phyloP scores from a whole-genome alignment of 2,113 vertebrate species.

The Colossoma macropomum region DNA sequence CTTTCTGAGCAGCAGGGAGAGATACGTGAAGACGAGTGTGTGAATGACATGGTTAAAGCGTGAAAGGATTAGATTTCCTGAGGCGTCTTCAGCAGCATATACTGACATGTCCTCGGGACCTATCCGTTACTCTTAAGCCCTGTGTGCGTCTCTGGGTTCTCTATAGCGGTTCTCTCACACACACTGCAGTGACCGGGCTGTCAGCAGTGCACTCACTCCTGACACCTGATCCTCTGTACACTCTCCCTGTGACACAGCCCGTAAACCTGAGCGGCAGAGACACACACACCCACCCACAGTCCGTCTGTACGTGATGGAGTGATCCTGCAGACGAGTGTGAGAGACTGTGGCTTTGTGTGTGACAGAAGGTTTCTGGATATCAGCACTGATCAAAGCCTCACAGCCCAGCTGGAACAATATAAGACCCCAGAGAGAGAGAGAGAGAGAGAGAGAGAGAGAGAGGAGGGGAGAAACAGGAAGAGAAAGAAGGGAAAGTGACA shows the following conservation, averaged over 20 bases:
- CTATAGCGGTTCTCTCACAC: not conserved
- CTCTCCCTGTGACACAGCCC: not conserved
- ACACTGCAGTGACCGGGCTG: not conserved
- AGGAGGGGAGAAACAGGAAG: not conserved
- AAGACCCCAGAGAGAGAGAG: not conserved
- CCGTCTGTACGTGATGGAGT: slow-evolving; percentile 1
- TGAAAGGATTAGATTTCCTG: not conserved
- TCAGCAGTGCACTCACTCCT: not conserved
- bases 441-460: not conserved
- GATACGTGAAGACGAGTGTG: not conserved
- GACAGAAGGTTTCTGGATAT: not conserved
- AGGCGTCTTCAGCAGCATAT: not conserved
- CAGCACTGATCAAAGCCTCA: slow-evolving; percentile 34
- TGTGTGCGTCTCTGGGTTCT: not conserved
- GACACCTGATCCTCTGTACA: slow-evolving; percentile 20
- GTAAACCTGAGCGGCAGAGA: not conserved
- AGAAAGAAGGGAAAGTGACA: too few relatives aligned
- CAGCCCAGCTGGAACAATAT: not conserved
- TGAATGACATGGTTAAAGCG: slow-evolving; percentile 1
- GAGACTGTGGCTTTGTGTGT: not conserved
- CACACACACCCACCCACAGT: not conserved
- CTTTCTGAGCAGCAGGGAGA: not conserved
- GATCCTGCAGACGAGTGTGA: not conserved
- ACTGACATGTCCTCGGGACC: not conserved
- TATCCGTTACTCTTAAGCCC: not conserved